A percentile compares a stretch with the other conserved stretches of the same genome.
These are phyloP conservation scores for Tragelaphus imberbis DNA, from an alignment of 2,113 vertebrate species.

Conservation along the genomic window DNA sequence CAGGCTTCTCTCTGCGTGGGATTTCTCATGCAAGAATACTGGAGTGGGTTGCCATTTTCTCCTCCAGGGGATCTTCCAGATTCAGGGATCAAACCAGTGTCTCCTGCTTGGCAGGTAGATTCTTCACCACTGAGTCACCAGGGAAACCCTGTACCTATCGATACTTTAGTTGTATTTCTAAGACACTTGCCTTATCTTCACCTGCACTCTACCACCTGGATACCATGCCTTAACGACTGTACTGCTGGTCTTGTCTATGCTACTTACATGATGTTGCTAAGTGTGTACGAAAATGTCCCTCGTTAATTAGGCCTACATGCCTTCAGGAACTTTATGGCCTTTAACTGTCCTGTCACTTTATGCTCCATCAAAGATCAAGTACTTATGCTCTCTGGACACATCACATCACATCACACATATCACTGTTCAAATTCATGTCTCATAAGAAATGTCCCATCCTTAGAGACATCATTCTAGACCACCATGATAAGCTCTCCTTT, in stretches of 20 bases:
- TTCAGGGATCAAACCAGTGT: neutral
- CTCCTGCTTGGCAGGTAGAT: too few species aligned
- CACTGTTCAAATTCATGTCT: neutral
- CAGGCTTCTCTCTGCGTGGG: neutral
- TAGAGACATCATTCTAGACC: neutral
- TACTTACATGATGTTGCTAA: neutral
- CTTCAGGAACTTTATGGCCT: neutral
- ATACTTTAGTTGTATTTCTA: neutral
- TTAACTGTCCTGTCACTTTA: neutral
- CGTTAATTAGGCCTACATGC: neutral
- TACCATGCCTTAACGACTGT: neutral
- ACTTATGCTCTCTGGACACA: neutral
- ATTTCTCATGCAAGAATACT: neutral
- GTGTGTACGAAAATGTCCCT: neutral
- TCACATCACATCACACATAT: too few species aligned
- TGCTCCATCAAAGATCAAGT: neutral
- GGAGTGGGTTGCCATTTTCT: neutral
- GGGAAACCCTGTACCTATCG: neutral
- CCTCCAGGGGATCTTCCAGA: neutral
- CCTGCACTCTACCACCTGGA: neutral
- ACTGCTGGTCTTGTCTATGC: neutral
- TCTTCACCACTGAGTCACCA: neutral
- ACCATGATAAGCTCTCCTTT: neutral
- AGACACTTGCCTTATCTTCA: neutral
- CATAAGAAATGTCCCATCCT: neutral